Base-by-base conservation (phyloP, 2,113 vertebrate genomes). In the Colaptes auratus region DNA sequence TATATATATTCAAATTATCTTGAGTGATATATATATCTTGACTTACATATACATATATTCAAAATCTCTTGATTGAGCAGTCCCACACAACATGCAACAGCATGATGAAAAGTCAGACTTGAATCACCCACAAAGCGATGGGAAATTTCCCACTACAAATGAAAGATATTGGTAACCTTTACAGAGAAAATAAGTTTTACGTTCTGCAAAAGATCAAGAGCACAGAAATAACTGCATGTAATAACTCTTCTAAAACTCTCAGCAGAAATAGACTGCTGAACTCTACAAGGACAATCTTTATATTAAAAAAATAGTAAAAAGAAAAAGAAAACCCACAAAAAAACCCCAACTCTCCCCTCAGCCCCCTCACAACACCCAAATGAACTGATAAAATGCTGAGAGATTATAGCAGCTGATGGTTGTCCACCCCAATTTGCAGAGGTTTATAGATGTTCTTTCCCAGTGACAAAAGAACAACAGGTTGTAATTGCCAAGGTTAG, bases 391-490 rank as follows among this genome's bases (percentile, higher is more conserved):
- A 89, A 94, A 69, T n/a, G 78, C 75, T 56, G 67, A 92, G 30
- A 78, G 92, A 74, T 52, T 84, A 13, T 20, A 86, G 77, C 42
- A 66, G 48, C 7, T 90, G 87, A 86, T 59, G 52, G 48, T 44
- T 86, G 14, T 78, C 83, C 84, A 44, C 74, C 39, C 77, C 89
- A 94, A 24, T 70, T 78, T 80, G 25, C 73, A 84, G 61, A 84
- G 64, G 48, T 81, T 93, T 76, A 61, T 20, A 39, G 80, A 61
- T 94, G 84, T 84, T 81, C 82, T 76, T 94, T 56, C 83, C 88
- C 77, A 89, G 84, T 27, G 65, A 98, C 88, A 97, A 98, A 97
- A 97, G 95, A 97, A 96, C 97, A 97, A 98, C 96, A 96, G 96
- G 97, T 92, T 97, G 82, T 96, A 97, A 98, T 97, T 98, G 95